Conservation (phyloP, 2,113 vertebrate genomes). For the Prietella phreatophila region DNA sequence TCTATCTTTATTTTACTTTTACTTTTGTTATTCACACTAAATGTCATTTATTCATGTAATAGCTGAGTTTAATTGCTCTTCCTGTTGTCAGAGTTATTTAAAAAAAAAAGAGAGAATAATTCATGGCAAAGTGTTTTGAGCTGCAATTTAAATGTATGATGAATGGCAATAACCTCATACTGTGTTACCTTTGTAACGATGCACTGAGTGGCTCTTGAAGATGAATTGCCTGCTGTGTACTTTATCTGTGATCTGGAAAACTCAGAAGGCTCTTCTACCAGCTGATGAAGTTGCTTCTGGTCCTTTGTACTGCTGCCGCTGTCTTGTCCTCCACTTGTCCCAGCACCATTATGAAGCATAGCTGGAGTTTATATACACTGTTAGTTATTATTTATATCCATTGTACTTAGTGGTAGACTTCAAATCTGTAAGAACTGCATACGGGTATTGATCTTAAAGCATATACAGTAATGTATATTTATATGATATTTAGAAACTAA, state of each 20-base stretch:
- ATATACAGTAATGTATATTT: background rate
- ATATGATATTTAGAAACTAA: background rate
- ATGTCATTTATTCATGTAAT: background rate
- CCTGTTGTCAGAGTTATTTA: background rate
- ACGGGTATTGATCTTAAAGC: background rate
- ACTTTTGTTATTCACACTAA: background rate
- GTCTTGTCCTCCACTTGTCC: constrained; percentile 27
- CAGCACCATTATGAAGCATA: constrained; percentile 46
- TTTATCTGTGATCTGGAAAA: constrained; percentile 30
- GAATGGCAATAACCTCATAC: background rate
- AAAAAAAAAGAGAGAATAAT: no score
- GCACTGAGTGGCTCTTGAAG: constrained; percentile 19
- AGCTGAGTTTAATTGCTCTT: background rate
- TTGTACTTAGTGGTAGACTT: background rate
- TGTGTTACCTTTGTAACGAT: constrained; percentile 42
- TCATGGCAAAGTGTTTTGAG: background rate
- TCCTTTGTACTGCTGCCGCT: constrained; percentile 1
- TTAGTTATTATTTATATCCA: background rate
- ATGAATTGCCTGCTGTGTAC: background rate
- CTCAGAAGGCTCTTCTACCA: constrained; percentile 17
- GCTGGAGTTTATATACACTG: constrained; percentile 28
- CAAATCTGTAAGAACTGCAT: background rate
- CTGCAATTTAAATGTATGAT: background rate
- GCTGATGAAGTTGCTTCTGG: background rate
- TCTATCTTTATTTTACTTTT: background rate